phyloP scores from a whole-genome alignment of 2,797 vertebrate genomes.

The Chelon auratus region DNA sequence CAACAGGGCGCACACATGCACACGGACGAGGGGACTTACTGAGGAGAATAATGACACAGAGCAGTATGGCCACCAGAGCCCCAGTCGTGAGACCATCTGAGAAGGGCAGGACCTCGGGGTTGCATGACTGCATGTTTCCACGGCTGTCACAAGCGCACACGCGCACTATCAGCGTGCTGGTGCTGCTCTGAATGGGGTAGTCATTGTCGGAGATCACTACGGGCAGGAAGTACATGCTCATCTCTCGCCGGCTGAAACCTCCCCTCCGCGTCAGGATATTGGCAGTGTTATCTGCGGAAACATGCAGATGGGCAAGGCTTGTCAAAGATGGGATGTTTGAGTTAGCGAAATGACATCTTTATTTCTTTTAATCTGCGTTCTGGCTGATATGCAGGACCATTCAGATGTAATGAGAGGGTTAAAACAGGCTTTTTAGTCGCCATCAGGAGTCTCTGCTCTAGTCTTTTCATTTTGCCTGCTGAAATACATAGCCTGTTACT shows the following conservation, averaged over 20 bases:
- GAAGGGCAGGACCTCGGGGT: constrained; percentile 90
- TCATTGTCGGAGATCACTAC: constrained; percentile 97
- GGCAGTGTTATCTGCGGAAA: constrained; percentile 92
- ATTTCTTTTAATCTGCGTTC: neutral
- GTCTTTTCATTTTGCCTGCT: neutral
- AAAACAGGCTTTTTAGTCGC: no score
- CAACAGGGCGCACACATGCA: neutral
- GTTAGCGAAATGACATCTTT: neutral
- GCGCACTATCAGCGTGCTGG: constrained; percentile 91
- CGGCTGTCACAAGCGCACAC: constrained; percentile 93
- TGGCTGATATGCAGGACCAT: neutral
- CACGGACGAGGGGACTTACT: constrained; percentile 84
- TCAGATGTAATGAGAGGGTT: neutral
- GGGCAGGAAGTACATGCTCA: constrained; percentile 92
- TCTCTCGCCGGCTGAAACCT: constrained; percentile 93
- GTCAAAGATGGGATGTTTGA: constrained; percentile 5
- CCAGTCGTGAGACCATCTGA: constrained; percentile 95
- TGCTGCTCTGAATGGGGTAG: constrained; percentile 96
- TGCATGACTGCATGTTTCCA: constrained; percentile 95
- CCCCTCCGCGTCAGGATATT: constrained; percentile 93
- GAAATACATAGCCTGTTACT: neutral
- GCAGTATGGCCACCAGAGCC: constrained; percentile 93
- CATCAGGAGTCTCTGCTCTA: no score
- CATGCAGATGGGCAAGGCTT: constrained; percentile 8
- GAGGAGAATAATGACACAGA: constrained; percentile 93